Evolutionary conservation across 2,797 vertebrate genomes (phyloP), one percentile per base, ranked within the genome.

Genomic region (Malacoctenus gilli): DNA sequence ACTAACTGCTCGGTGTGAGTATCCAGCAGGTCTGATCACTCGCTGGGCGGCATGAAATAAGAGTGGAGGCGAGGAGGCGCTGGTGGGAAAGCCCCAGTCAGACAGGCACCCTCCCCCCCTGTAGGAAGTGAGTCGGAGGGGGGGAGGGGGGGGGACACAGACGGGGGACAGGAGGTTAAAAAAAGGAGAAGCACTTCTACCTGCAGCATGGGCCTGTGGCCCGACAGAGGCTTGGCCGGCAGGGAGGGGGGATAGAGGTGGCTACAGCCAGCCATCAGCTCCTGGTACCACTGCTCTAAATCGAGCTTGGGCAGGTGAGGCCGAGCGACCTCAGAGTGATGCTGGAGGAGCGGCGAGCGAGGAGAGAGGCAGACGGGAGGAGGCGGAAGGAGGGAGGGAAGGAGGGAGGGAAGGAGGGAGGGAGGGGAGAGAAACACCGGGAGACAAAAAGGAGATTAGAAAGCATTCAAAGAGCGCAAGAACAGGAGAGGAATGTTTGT

Each of bases 261-360:
- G 85, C 89, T 85, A 47, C 84, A 87, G 79, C 90, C 91, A 58
- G 90, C 85, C 92, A 93, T 93, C 88, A 94, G 86, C 89, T 94
- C 93, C 87, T 93, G 94, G 92, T 95, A 95, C 94, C 94, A 96
- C 81, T 91, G 93, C 89, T 96, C 95, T 94, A 95, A 94, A 83
- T 94, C 93, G 88, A 93, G 78, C 77, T 87, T 87, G 0, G 90
- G 84, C 68, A 87, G 84, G 65, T 88, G 89, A 83, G 85, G 48
- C 20, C 82, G 89, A 56, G 76, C 77, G 77, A 71, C 62, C 2
- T 85, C 88, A 73, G 71, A 48, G 69, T 77, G 85, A 59, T 48
- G 75, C 78, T 82, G 79, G 6, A 70, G 63, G 22, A 59, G 38
- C 59, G 8, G 50, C 66, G 36, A 18, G 38, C 16, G 14, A 8